phyloP scores from a whole-genome alignment of 2,113 vertebrate species.

The Rhynchomys soricoides region DNA sequence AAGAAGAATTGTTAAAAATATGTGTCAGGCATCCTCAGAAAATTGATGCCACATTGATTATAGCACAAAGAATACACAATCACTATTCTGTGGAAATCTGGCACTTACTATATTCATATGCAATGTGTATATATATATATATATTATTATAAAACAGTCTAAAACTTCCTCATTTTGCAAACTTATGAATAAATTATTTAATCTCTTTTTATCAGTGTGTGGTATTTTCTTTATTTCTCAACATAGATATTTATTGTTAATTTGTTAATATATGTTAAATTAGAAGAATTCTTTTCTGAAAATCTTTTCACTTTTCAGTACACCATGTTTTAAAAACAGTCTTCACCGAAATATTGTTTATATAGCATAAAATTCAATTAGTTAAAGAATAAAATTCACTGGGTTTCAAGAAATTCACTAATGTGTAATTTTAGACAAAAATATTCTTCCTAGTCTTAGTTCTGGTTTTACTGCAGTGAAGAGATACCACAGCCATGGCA shows the following conservation, averaged over 20 bases:
- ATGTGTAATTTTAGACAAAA: neutral
- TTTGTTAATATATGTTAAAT: neutral
- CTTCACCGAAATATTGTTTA: constrained; percentile 32
- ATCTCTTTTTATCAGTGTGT: neutral
- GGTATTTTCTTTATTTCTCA: constrained; percentile 19
- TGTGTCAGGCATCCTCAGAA: neutral
- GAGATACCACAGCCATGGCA: too few relatives aligned
- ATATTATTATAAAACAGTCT: neutral
- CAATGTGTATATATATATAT: neutral
- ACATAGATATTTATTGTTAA: neutral
- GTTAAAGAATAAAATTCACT: neutral
- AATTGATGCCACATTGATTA: neutral
- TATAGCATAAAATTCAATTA: neutral
- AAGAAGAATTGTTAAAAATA: neutral
- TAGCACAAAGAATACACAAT: neutral
- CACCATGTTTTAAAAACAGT: neutral
- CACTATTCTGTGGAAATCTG: neutral
- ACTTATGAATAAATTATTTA: neutral
- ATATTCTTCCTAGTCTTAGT: neutral
- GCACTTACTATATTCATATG: neutral
- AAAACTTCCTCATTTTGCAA: neutral
- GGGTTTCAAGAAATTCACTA: neutral
- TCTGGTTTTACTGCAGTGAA: too few relatives aligned
- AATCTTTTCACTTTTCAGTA: neutral
- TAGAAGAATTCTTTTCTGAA: neutral